Conservation (phyloP, 2,113 vertebrate species). For the Pomatostomus ruficeps region DNA sequence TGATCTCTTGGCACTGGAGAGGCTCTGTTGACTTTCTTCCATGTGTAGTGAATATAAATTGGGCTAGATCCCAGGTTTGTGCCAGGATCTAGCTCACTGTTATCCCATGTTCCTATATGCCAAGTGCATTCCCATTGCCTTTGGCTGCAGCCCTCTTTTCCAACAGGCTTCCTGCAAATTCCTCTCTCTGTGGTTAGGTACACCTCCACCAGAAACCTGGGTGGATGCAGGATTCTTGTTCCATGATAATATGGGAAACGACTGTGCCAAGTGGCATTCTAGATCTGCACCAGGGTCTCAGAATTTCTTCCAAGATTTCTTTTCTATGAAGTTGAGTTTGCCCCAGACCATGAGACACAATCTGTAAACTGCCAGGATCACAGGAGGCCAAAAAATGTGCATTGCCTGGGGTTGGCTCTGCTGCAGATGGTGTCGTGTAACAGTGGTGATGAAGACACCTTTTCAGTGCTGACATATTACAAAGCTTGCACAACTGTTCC, state of each 20-base stretch:
- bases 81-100: not conserved
- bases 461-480: not conserved
- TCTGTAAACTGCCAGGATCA: not conserved
- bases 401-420: not conserved
- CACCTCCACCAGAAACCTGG: not conserved
- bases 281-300: not conserved
- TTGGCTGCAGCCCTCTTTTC: not conserved
- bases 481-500: not conserved
- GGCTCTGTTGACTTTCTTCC: not conserved
- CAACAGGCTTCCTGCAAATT: not conserved
- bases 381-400: not conserved
- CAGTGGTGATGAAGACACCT: not conserved
- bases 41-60: not conserved
- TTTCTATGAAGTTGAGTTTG: not conserved
- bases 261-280: fast-evolving
- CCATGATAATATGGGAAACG: not conserved
- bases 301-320: not conserved
- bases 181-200: not conserved
- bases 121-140: not conserved
- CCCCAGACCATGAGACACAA: not conserved
- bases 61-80: not conserved
- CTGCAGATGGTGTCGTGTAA: fast-evolving
- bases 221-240: not conserved
- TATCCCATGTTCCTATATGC: not conserved
- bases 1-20: not conserved